A percentile compares a stretch with the other conserved stretches of the same genome.
Evolutionary conservation across 2,797 vertebrate species (phyloP).

Genomic region (Diceros bicornis): DNA sequence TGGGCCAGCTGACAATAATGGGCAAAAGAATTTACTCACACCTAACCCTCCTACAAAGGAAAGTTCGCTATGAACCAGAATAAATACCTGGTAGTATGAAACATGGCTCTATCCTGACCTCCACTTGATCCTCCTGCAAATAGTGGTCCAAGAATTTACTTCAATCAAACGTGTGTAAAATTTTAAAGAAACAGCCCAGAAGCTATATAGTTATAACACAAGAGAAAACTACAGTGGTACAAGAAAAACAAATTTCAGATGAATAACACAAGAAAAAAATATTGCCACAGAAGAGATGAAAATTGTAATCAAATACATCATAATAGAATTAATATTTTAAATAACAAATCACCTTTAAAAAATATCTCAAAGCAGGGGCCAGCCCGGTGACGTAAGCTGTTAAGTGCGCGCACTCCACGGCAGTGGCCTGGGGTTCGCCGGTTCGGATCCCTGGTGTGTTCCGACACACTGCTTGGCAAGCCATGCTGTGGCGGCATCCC

Average conservation of each 20-base stretch:
- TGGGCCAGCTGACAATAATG: background rate
- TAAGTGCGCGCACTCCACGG: too few relatives aligned
- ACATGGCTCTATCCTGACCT: background rate
- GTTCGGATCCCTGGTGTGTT: too few relatives aligned
- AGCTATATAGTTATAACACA: background rate
- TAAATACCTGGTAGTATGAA: background rate
- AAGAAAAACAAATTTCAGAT: background rate
- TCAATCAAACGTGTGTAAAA: background rate
- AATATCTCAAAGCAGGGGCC: too few relatives aligned
- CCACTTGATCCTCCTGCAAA: background rate
- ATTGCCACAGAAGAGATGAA: background rate
- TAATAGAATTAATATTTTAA: constrained; percentile 41
- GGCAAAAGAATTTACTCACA: background rate
- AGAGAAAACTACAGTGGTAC: background rate
- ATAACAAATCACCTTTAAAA: background rate
- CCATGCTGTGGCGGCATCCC: too few relatives aligned
- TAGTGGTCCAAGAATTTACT: background rate
- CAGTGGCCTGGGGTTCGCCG: too few relatives aligned
- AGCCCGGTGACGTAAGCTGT: too few relatives aligned
- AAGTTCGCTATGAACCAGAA: background rate
- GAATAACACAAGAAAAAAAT: background rate
- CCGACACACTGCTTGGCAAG: too few relatives aligned
- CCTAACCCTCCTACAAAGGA: background rate
- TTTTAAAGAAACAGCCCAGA: background rate
- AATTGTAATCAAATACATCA: background rate